Conservation (phyloP, 2,888 invertebrate genomes). For the Chalcis sispes region DNA sequence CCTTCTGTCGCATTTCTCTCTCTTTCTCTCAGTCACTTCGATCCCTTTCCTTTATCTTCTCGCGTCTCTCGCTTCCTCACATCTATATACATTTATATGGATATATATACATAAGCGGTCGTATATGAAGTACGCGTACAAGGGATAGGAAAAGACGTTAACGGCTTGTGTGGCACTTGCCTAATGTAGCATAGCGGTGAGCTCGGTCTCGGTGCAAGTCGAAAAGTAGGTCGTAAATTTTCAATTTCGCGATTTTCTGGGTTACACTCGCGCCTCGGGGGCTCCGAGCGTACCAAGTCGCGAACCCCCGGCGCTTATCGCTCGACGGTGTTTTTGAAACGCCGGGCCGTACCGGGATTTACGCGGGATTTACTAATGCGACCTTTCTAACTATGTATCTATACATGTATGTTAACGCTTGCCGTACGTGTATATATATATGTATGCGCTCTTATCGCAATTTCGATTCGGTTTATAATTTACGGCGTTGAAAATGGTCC, state of each 20-base stretch:
- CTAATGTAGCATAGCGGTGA: constrained; percentile 49
- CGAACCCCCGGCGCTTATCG: constrained; percentile 52
- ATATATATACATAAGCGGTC: too few species aligned
- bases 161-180: constrained; percentile 22
- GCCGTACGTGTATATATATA: neutral
- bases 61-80: neutral
- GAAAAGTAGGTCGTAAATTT: constrained; percentile 56
- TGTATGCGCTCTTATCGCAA: constrained; percentile 31
- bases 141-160: too few species aligned
- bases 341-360: constrained; percentile 54
- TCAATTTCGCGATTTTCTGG: constrained; percentile 53
- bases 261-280: neutral
- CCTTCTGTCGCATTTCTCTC: constrained; percentile 23
- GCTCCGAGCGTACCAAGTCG: constrained; percentile 15
- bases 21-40: constrained; percentile 28
- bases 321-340: constrained; percentile 62
- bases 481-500: constrained; percentile 30
- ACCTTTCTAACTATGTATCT: too few species aligned
- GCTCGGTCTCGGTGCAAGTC: neutral
- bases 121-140: neutral
- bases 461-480: constrained; percentile 39
- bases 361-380: constrained; percentile 49
- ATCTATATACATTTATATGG: too few species aligned
- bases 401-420: neutral
- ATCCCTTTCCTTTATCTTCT: neutral